Percentiles rank a stretch among this genome's conserved stretches.
Conservation (phyloP, 2,113 vertebrate species). For the Isurus oxyrinchus region DNA sequence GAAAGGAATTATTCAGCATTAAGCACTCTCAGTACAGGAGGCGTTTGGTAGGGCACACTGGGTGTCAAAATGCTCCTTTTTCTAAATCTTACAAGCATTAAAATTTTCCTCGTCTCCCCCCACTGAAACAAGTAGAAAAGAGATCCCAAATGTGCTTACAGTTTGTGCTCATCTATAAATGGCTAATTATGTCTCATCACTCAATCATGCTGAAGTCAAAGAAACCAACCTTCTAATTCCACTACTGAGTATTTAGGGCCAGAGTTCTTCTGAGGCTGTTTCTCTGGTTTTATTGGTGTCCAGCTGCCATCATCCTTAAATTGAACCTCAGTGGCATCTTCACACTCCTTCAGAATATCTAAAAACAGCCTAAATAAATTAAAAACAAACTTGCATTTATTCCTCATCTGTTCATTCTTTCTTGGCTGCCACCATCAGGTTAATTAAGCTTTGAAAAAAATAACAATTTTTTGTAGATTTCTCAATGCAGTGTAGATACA, state of each 20-base stretch:
- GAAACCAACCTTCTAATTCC: slow-evolving; percentile 59
- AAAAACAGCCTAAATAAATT: slow-evolving; percentile 70
- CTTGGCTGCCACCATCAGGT: neutral
- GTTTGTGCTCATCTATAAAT: neutral
- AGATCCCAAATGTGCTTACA: neutral
- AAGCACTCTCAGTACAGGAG: neutral
- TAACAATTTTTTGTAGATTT: neutral
- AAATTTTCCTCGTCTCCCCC: neutral
- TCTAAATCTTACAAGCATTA: neutral
- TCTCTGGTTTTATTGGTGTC: slow-evolving; percentile 85
- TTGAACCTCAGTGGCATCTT: slow-evolving; percentile 90
- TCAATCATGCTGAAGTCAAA: neutral
- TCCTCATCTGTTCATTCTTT: slow-evolving; percentile 12
- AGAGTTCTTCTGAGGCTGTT: slow-evolving; percentile 76
- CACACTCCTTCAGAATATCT: slow-evolving; percentile 87
- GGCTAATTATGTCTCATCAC: neutral
- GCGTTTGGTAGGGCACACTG: neutral
- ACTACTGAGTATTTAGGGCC: slow-evolving; percentile 83
- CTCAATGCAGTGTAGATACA: neutral
- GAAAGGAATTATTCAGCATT: neutral
- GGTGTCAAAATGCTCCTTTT: neutral
- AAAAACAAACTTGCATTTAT: neutral
- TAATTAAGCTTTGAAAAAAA: neutral
- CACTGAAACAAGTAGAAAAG: neutral
- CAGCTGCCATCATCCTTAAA: slow-evolving; percentile 92